Evolutionary conservation across 1,140 invertebrate genomes (phyloP), one percentile per base, ranked within the genome.

Genomic region (Rhyzopertha dominica): DNA sequence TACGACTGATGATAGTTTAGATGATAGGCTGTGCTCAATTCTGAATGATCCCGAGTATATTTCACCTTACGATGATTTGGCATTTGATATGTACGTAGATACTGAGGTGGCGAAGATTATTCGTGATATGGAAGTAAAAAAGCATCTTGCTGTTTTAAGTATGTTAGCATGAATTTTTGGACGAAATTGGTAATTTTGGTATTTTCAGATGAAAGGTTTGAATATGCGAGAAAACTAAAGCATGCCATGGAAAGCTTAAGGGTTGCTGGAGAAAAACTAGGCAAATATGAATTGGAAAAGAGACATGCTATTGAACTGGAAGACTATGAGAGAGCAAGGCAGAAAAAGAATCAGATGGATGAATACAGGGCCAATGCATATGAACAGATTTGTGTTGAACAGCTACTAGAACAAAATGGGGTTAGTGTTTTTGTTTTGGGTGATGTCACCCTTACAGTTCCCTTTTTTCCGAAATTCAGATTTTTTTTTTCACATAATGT

Each of bases 31-130:
- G 53, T 58, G 65, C 2, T 68, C 72, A 36, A 64, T 68, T 16
- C 49, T 68, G 1, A 70, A 69, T 39, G 73, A 76, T 58, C 74
- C 78, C 10, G 76, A 80, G 51, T 81, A 83, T 42, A 82, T 82
- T 40, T 94, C 90, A 1, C 84, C 89, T 0, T 88, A 91, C 56
- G 92, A 97, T 63, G 92, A 97, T 68, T 71, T 97, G n/a, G 85
- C 91, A 0, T 95, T 95, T 70, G 88, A 92, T 35, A 97, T 97
- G 92, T 97, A 97, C 60, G 90, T 95, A 5, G 92, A 95, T 67
- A 81, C 83, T n/a, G 90, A 94, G 53, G 85, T 95, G 3, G 89
- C 89, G 0, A 81, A 84, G 54, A 79, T 92, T 29, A 89, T 97
- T n/a, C 73, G 87, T 10, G 81, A 80, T 59, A 78, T 97, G 71